phyloP scores from a whole-genome alignment of 2,113 vertebrate genomes.

The Thunnus thynnus region DNA sequence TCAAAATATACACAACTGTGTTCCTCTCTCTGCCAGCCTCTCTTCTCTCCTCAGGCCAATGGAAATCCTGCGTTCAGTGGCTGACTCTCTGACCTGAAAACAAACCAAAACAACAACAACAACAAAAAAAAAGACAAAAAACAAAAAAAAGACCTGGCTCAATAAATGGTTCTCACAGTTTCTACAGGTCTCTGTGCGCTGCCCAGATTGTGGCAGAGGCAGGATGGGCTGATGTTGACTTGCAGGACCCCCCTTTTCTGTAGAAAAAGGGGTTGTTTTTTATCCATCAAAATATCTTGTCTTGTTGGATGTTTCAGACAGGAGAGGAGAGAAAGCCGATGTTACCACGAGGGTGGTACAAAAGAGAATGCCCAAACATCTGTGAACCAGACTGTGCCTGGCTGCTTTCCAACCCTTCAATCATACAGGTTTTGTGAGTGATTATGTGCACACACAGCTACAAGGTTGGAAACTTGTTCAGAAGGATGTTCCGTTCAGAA shows the following conservation, averaged over 20 bases:
- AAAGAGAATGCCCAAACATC: conserved; percentile 61
- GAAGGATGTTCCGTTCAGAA: conserved; percentile 23
- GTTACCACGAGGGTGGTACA: conserved; percentile 31
- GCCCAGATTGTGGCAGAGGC: conserved; percentile 64
- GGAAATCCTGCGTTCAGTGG: conserved; percentile 85
- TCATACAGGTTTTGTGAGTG: conserved; percentile 20
- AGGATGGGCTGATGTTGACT: conserved; percentile 46
- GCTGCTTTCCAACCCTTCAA: conserved; percentile 12
- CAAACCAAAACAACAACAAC: conserved; percentile 24
- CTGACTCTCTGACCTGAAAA: conserved; percentile 68
- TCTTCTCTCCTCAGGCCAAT: conserved; percentile 73
- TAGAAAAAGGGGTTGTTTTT: background rate
- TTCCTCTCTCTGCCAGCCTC: conserved; percentile 50
- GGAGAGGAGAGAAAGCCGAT: conserved; percentile 70
- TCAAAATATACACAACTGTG: conserved; percentile 69
- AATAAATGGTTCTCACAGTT: conserved; percentile 79
- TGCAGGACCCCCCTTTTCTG: conserved; percentile 36
- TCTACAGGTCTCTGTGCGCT: conserved; percentile 75
- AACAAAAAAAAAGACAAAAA: conserved; percentile 4
- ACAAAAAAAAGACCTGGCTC: conserved; percentile 69
- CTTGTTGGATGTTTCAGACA: conserved; percentile 23
- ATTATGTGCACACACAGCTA: conserved; percentile 45
- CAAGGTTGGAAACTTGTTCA: conserved; percentile 37
- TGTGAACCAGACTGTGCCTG: conserved; percentile 29
- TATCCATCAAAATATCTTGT: background rate